Evolutionary conservation across 2,888 invertebrate species (phyloP).

Genomic region (Diabrotica balteata): DNA sequence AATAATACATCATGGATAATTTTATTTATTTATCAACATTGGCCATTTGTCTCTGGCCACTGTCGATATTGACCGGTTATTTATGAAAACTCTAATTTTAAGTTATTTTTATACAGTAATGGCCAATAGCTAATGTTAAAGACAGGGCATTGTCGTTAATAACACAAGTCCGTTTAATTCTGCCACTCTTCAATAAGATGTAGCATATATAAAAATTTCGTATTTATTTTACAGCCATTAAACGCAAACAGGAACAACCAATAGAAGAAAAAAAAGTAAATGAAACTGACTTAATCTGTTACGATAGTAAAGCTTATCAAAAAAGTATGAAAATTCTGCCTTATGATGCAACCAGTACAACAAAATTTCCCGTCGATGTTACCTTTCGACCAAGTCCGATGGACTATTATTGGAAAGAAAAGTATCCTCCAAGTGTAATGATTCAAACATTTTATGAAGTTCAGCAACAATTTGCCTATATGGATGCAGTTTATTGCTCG

Average conservation of each 20-base stretch:
- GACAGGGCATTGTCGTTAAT: too few relatives aligned
- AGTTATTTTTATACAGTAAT: too few relatives aligned
- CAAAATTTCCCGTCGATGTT: background rate
- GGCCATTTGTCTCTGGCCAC: too few relatives aligned
- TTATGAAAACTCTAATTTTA: too few relatives aligned
- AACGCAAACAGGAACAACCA: background rate
- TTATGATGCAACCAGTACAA: background rate
- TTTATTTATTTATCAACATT: too few relatives aligned
- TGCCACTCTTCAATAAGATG: too few relatives aligned
- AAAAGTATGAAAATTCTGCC: background rate
- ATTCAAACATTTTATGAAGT: conserved; percentile 44
- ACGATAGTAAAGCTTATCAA: background rate
- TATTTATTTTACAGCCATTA: background rate
- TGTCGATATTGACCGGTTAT: too few relatives aligned
- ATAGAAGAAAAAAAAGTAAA: background rate
- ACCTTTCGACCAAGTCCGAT: conserved; percentile 20
- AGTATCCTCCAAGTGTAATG: conserved; percentile 40
- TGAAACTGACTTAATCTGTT: background rate
- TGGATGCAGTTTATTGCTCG: conserved; percentile 41
- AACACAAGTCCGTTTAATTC: too few relatives aligned
- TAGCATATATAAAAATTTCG: too few relatives aligned
- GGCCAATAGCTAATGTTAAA: too few relatives aligned
- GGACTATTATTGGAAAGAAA: conserved; percentile 46
- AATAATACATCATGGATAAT: too few relatives aligned
- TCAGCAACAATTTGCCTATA: conserved; percentile 38